Percentiles rank a stretch among this genome's conserved stretches.
These are phyloP conservation scores for Yponomeuta evonymella DNA, from an alignment of 2,888 invertebrate species.

Conservation along the genomic window DNA sequence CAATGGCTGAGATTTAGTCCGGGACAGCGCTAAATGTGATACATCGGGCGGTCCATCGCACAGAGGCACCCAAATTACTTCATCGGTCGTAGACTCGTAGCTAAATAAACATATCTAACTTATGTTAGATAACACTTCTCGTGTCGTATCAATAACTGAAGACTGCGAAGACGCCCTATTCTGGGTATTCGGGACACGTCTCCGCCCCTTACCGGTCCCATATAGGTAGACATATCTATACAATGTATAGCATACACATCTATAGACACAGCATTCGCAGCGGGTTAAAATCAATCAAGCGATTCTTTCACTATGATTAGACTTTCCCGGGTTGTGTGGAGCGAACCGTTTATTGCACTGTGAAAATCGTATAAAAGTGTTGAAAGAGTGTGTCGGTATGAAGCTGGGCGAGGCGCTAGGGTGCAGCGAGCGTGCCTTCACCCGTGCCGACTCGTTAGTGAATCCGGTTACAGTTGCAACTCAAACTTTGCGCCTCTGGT, in stretches of 20 bases:
- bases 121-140: not conserved
- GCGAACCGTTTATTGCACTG: not conserved
- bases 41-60: not conserved
- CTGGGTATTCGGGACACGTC: not conserved
- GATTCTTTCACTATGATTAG: conserved; percentile 1
- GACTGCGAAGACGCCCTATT: not conserved
- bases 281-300: not conserved
- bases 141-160: not conserved
- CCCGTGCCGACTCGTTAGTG: conserved; percentile 59
- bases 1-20: too few relatives aligned
- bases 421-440: conserved; percentile 27
- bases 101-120: not conserved
- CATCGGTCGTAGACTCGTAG: not conserved
- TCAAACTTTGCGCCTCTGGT: conserved; percentile 58
- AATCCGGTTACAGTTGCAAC: conserved; percentile 58
- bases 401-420: conserved; percentile 17
- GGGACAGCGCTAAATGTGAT: not conserved
- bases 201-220: not conserved
- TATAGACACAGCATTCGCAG: not conserved
- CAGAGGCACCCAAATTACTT: not conserved
- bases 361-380: conserved; percentile 2
- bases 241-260: not conserved
- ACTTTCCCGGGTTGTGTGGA: not conserved
- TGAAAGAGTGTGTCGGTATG: not conserved
- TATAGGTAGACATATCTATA: not conserved